Evolutionary conservation across 2,113 vertebrate genomes (phyloP).

Genomic region (Rhea pennata): DNA sequence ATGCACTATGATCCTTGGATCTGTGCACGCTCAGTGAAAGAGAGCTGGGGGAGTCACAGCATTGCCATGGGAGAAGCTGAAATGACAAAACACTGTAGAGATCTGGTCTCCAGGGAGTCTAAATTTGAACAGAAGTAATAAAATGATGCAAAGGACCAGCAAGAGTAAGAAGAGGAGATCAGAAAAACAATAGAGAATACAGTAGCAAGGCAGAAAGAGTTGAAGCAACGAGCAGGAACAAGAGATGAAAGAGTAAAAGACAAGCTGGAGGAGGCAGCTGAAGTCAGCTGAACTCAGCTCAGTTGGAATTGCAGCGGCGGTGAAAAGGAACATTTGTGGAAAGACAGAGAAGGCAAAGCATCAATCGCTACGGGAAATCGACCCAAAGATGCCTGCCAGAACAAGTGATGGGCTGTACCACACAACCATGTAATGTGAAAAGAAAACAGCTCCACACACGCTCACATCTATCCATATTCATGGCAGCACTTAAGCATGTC

Average conservation of each 20-base stretch:
- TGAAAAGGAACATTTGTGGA: not conserved
- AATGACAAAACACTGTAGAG: not conserved
- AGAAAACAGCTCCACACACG: not conserved
- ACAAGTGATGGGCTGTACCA: not conserved
- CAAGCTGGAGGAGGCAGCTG: not conserved
- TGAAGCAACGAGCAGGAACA: not conserved
- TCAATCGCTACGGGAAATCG: not conserved
- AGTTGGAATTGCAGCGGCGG: not conserved
- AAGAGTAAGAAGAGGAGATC: not conserved
- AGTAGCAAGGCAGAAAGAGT: not conserved
- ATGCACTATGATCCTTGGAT: not conserved
- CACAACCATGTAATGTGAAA: not conserved
- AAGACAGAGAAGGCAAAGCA: not conserved
- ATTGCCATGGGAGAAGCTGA: not conserved
- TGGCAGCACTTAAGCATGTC: not conserved
- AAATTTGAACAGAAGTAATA: not conserved
- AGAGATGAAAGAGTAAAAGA: not conserved
- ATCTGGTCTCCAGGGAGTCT: not conserved
- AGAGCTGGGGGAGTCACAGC: not conserved
- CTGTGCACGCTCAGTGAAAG: not conserved
- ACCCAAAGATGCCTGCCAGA: not conserved
- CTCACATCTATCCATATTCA: not conserved
- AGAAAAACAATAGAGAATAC: not conserved
- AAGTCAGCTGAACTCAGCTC: not conserved
- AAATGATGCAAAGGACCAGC: not conserved